Conservation (phyloP, 2,797 vertebrate genomes). For the Halcyon chelicuti region DNA sequence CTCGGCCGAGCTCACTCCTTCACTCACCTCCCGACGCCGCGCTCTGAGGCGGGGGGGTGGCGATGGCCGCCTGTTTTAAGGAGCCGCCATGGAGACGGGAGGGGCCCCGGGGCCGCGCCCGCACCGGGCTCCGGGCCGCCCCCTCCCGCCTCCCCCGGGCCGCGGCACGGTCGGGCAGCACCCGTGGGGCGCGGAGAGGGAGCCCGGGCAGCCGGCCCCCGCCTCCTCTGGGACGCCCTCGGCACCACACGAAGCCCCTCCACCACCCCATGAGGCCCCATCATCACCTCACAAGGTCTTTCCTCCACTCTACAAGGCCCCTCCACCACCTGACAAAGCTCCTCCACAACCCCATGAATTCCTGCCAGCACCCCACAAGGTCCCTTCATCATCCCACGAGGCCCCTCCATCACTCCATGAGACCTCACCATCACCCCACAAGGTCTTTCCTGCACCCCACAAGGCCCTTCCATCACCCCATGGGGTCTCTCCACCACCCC, state of each 20-base stretch:
- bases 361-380: not conserved
- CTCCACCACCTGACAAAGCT: too few species aligned
- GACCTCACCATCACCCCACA: not conserved
- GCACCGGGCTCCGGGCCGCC: not conserved
- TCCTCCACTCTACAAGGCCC: not conserved
- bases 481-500: fast-evolving
- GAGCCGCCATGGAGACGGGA: not conserved
- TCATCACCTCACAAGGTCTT: not conserved
- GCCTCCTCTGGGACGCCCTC: not conserved
- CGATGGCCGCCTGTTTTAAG: slow-evolving; percentile 1
- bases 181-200: not conserved
- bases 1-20: not conserved
- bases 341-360: not conserved
- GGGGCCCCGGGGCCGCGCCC: not conserved
- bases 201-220: not conserved
- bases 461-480: not conserved
- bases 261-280: not conserved
- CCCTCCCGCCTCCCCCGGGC: slow-evolving; percentile 1
- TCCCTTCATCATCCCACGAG: fast-evolving
- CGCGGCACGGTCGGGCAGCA: not conserved
- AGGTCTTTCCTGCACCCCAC: too few species aligned
- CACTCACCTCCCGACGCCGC: slow-evolving; percentile 1
- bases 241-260: not conserved
- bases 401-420: not conserved
- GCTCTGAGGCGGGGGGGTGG: not conserved